phyloP scores from a whole-genome alignment of 2,797 vertebrate genomes.

The Hephaestus fuliginosus region DNA sequence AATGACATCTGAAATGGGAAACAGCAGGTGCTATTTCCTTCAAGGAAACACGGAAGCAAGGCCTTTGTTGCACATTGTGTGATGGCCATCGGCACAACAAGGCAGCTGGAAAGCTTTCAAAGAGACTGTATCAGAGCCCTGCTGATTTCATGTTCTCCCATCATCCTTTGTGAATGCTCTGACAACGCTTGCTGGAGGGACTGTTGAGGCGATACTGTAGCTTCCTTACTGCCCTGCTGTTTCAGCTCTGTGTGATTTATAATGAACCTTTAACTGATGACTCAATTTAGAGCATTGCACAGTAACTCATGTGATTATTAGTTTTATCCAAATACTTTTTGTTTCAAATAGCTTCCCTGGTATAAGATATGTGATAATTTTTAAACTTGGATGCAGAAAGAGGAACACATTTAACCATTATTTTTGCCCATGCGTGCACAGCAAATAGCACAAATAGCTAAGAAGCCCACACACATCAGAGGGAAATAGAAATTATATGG shows the following conservation, averaged over 20 bases:
- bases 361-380: not conserved
- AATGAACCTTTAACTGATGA: not conserved
- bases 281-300: not conserved
- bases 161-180: slow-evolving; percentile 60
- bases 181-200: slow-evolving; percentile 44
- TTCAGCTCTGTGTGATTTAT: slow-evolving; percentile 19
- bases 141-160: slow-evolving; percentile 72
- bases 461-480: no score
- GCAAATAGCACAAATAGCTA: no score
- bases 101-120: slow-evolving; percentile 74
- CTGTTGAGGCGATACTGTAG: slow-evolving; percentile 26
- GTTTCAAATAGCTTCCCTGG: not conserved
- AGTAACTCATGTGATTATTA: not conserved
- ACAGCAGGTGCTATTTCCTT: slow-evolving; percentile 72
- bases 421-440: not conserved
- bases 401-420: not conserved
- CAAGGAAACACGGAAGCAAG: slow-evolving; percentile 65
- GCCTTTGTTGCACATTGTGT: slow-evolving; percentile 64
- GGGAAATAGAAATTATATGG: not conserved
- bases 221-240: slow-evolving; percentile 21
- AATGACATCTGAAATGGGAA: slow-evolving; percentile 75
- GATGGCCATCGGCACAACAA: slow-evolving; percentile 68
- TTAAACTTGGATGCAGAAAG: not conserved
- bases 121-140: slow-evolving; percentile 62
- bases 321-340: not conserved